phyloP scores from a whole-genome alignment of 2,797 vertebrate species.

The Erpetoichthys calabaricus region DNA sequence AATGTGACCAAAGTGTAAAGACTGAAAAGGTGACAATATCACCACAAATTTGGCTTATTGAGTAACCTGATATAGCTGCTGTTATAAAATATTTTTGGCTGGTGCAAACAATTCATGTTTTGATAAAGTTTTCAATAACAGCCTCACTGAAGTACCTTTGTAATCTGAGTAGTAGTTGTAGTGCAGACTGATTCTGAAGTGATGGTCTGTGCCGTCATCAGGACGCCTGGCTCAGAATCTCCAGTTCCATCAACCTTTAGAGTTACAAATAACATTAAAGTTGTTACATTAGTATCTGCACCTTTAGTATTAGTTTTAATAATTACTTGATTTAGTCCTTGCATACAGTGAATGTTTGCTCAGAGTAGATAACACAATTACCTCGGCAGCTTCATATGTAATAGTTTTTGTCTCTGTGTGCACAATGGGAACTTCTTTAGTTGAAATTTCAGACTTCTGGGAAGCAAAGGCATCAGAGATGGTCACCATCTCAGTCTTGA shows the following conservation, averaged over 20 bases:
- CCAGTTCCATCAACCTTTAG: constrained; percentile 67
- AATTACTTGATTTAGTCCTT: too few species aligned
- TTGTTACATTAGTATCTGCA: too few species aligned
- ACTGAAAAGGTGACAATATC: too few species aligned
- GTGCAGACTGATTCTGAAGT: constrained; percentile 91
- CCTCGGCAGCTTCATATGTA: constrained; percentile 95
- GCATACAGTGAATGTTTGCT: too few species aligned
- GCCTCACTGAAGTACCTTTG: constrained; percentile 60
- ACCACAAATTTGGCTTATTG: too few species aligned
- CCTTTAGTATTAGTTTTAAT: too few species aligned
- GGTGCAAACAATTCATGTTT: too few species aligned
- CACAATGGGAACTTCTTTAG: constrained; percentile 97
- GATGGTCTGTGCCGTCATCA: constrained; percentile 94
- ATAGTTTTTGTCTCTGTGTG: constrained; percentile 99
- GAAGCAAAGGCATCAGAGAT: constrained; percentile 87
- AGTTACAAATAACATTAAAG: neutral
- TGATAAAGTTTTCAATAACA: too few species aligned
- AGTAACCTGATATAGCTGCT: too few species aligned
- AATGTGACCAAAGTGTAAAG: too few species aligned
- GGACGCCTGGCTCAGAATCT: constrained; percentile 63
- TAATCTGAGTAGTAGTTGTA: constrained; percentile 96
- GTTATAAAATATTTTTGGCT: too few species aligned
- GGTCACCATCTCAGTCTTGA: constrained; percentile 99
- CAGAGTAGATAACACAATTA: constrained; percentile 24
- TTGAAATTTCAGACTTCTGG: constrained; percentile 93